phyloP scores from a whole-genome alignment of 2,113 vertebrate genomes.

The Poicephalus gulielmi region DNA sequence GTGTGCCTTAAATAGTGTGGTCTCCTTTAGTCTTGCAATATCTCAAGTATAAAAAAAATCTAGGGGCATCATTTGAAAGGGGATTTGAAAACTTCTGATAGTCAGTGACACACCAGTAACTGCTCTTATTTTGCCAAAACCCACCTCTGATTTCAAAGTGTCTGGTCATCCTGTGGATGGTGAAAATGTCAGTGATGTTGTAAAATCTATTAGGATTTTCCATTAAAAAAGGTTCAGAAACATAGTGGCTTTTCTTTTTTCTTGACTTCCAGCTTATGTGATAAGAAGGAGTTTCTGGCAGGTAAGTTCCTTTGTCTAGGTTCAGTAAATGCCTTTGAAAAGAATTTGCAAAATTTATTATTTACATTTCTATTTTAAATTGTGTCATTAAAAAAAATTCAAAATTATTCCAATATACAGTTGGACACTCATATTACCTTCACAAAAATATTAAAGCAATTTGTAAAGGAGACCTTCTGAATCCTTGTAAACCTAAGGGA shows the following conservation, averaged over 20 bases:
- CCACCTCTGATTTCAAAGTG: neutral
- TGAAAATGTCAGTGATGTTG: neutral
- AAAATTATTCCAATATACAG: neutral
- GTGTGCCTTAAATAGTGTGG: neutral
- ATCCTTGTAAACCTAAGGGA: neutral
- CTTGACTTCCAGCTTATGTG: neutral
- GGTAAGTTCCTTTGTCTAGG: neutral
- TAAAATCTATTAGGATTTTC: neutral
- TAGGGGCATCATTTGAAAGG: neutral
- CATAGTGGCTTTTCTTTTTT: neutral
- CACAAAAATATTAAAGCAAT: neutral
- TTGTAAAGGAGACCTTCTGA: neutral
- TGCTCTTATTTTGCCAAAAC: neutral
- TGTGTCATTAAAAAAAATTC: neutral
- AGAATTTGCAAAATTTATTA: neutral
- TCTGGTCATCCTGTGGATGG: neutral
- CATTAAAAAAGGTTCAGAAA: neutral
- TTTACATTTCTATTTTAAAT: neutral
- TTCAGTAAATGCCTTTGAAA: neutral
- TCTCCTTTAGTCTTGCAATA: neutral
- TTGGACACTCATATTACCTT: neutral
- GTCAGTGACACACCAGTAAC: neutral
- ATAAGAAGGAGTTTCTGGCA: neutral
- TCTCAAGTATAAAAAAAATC: slow-evolving; percentile 3
- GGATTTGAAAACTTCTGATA: neutral